phyloP scores from a whole-genome alignment of 2,888 invertebrate genomes.

The Cephus pygmeus region DNA sequence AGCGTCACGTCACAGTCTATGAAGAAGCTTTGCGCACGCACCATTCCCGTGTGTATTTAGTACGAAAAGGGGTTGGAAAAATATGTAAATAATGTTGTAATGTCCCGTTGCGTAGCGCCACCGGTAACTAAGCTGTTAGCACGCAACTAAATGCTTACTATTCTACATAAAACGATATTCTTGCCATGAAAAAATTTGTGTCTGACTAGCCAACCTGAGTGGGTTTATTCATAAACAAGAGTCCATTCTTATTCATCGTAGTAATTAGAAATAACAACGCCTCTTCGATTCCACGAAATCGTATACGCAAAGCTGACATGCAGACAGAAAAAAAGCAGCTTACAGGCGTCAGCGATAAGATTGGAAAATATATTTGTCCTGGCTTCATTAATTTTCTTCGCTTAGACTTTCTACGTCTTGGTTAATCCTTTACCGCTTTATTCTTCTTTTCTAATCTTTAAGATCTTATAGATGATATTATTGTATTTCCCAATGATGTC shows the following conservation, averaged over 20 bases:
- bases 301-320: not conserved
- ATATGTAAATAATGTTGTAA: constrained; percentile 37
- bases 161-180: not conserved
- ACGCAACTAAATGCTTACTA: not conserved
- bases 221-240: not conserved
- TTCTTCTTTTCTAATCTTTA: not conserved
- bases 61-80: constrained; percentile 36
- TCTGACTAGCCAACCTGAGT: not conserved
- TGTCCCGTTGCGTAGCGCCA: constrained; percentile 6
- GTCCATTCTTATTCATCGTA: not conserved
- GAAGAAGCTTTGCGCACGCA: constrained; percentile 44
- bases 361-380: not conserved
- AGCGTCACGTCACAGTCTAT: constrained; percentile 39
- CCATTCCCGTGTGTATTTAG: constrained; percentile 30
- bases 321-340: not conserved
- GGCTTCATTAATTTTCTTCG: not conserved
- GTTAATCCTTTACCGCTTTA: not conserved
- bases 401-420: not conserved
- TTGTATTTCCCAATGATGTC: not conserved
- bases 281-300: not conserved
- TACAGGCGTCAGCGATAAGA: not conserved
- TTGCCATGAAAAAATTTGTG: not conserved
- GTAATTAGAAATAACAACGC: not conserved
- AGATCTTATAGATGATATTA: not conserved
- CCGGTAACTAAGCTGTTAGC: not conserved